Base-by-base conservation (phyloP, 2,888 invertebrate species). In the Dastarcus helophoroides region DNA sequence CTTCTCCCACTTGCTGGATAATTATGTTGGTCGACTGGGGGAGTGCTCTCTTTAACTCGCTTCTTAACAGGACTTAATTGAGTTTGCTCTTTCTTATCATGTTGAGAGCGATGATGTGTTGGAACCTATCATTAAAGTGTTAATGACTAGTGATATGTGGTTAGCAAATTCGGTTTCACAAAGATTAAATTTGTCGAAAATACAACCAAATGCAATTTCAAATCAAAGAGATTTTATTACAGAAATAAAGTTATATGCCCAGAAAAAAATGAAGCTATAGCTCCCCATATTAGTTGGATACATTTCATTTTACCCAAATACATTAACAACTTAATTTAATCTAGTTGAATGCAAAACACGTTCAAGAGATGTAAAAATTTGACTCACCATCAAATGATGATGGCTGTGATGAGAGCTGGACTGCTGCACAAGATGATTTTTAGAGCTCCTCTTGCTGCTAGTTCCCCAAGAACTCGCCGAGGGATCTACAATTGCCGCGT, bases 51-150 rank as follows among this genome's bases (percentile, higher is more conserved):
- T 60, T 94, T 94, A 23, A 94, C 93, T 10, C 94, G 75, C 60
- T 95, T 95, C 68, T 95, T 95, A 14, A 94, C 93, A 2, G 95
- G 95, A 48, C 91, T 93, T 48, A 94, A 65, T 57, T 93, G 93
- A 33, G 85, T 83, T 33, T 82, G 79, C 54, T 81, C 81, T 58
- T 89, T 86, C 59, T 86, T 88, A 53, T 82, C 76, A 46, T 73
- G 68, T n/a, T n/a, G n/a, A 14, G 58, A 52, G 36, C 60, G 46
- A 43, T 63, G 63, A 39, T 63, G 62, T 2, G 57, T 50, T 14
- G 63, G 56, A 15, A 51, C 43, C 44, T 42, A 26, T 17, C 27
- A 15, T 11, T 28, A 6, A 13, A 19, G 14, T n/a, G n/a, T n/a
- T n/a, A n/a, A n/a, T n/a, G n/a, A n/a, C n/a, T n/a, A n/a, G n/a